A percentile compares a stretch with the other conserved stretches of the same genome.
Evolutionary conservation across 2,797 vertebrate genomes (phyloP).

Genomic region (Semotilus atromaculatus): DNA sequence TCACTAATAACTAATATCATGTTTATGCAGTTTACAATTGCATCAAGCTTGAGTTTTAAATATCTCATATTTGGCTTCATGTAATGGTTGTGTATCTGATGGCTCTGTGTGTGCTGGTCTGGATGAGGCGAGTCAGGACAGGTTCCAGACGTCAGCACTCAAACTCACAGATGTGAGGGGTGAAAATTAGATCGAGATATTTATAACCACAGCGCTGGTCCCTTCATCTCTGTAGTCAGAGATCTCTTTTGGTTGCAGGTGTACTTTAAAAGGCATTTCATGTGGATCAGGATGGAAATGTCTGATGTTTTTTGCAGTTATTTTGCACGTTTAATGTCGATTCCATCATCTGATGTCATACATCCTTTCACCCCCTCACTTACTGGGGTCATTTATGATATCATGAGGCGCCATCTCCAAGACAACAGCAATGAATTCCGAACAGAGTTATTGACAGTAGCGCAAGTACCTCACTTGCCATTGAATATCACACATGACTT

Average conservation of each 20-base stretch:
- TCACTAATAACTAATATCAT: neutral
- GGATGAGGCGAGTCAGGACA: conserved; percentile 37
- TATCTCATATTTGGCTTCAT: neutral
- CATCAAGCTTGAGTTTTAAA: neutral
- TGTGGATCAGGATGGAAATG: conserved; percentile 1
- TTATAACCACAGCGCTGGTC: conserved; percentile 28
- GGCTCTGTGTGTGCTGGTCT: conserved; percentile 33
- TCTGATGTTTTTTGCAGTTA: neutral
- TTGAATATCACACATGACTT: conserved; percentile 5
- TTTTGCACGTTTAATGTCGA: neutral
- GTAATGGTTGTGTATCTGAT: conserved; percentile 12
- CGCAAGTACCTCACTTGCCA: conserved; percentile 8
- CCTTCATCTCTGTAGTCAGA: conserved; percentile 34
- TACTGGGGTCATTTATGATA: conserved; percentile 15
- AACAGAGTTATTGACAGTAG: conserved; percentile 44
- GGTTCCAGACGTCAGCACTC: conserved; percentile 25
- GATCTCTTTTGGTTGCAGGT: conserved; percentile 19
- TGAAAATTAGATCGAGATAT: conserved; percentile 45
- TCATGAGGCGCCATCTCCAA: conserved; percentile 35
- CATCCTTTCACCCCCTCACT: neutral
- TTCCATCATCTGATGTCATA: conserved; percentile 3
- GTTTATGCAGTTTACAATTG: neutral
- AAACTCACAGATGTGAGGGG: conserved; percentile 35
- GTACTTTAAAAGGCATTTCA: conserved; percentile 38
- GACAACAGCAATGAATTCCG: conserved; percentile 49